Base-by-base conservation (phyloP, 2,888 invertebrate species). In the Pedicia rivosa region DNA sequence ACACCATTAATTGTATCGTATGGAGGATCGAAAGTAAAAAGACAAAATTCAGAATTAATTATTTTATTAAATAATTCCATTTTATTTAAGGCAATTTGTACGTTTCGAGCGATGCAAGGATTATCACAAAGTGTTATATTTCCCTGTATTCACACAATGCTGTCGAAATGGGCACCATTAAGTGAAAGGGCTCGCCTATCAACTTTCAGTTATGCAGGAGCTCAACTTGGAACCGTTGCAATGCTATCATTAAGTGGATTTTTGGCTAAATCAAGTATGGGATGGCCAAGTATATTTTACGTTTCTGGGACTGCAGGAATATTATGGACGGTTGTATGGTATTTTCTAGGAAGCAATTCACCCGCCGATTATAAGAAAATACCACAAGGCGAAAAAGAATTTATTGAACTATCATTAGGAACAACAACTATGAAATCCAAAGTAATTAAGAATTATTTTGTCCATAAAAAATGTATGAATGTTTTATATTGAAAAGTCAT, bases 261-360 rank as follows among this genome's bases (percentile, higher is more conserved):
- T 3, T 63, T 88, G 28, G 66, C 80, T 0, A 72, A 72, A 1
- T 72, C 76, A 0, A 46, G 59, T 0, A 63, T 71, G 48, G 84
- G 84, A 1, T 86, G 86, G 86, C 76, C 78, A 1, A 69, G 76
- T 6, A 74, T 78, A 39, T 84, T 84, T 57, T 86, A 84, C 51
- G 55, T 73, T 2, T 78, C 78, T 47, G 83, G 82, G 0, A 62
- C 62, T 5, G 52, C 72, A 1, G 74, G 77, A 0, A 51, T 72
- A 1, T 13, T 68, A 0, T 82, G 80, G 78, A 58, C 68, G 0
- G 40, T 70, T 0, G 40, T 57, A 0, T 83, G 74, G 63, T 56
- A 67, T 4, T 54, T 73, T 38, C 58, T 76, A 13, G 82, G 79
- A 0, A 66, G 74, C 6, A 72, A 72, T 42, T 69, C 70, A 2